These are phyloP conservation scores for Dromiciops gliroides DNA, from an alignment of 2,113 vertebrate species.

Conservation along the genomic window DNA sequence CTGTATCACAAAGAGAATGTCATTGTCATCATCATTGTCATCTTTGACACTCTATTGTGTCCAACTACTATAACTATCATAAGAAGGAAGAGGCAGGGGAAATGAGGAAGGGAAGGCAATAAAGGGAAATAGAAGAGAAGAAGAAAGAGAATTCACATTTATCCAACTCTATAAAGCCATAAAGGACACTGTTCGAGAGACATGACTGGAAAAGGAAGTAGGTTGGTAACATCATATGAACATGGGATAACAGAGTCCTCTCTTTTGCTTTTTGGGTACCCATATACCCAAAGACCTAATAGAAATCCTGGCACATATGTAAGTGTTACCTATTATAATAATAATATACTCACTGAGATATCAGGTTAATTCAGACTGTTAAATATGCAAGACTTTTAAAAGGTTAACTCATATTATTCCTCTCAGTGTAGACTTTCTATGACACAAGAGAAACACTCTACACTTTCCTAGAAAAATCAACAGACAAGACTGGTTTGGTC, in stretches of 20 bases:
- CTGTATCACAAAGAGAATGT: background rate
- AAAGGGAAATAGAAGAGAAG: background rate
- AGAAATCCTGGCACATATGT: background rate
- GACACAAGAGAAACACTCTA: background rate
- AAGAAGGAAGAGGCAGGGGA: background rate
- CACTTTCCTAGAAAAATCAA: slow-evolving; percentile 18
- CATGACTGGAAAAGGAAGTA: background rate
- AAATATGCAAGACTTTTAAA: background rate
- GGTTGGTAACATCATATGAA: background rate
- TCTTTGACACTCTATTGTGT: background rate
- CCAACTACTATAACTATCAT: background rate
- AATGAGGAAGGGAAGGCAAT: background rate
- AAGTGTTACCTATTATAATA: background rate
- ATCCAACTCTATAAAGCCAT: background rate
- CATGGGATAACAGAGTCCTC: background rate
- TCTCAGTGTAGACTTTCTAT: background rate
- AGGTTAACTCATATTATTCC: background rate
- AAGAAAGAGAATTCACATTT: background rate
- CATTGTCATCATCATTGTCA: background rate
- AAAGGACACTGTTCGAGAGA: background rate
- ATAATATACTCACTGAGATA: background rate
- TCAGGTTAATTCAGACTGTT: background rate
- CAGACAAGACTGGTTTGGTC: background rate
- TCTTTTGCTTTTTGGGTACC: background rate
- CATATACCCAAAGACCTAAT: background rate